phyloP scores from a whole-genome alignment of 2,797 vertebrate genomes.

The Odontamblyopus lacepedii region DNA sequence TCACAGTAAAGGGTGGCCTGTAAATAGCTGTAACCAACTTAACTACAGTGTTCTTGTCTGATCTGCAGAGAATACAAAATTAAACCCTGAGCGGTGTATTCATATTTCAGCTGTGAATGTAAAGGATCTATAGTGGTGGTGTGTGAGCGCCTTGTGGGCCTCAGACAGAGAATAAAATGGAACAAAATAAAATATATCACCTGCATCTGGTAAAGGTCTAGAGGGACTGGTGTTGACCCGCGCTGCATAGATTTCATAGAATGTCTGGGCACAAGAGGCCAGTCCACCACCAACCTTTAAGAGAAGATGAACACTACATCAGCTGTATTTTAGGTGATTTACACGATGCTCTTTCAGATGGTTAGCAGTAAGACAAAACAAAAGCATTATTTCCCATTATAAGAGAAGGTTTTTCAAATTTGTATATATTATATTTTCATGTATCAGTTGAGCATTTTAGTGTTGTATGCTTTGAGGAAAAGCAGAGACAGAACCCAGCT shows the following conservation, averaged over 20 bases:
- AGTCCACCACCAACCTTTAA: neutral
- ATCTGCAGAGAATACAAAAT: slow-evolving; percentile 12
- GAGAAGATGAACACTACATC: neutral
- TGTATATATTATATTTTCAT: neutral
- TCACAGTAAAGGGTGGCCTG: slow-evolving; percentile 6
- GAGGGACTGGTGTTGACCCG: slow-evolving; percentile 1
- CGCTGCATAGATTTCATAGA: neutral
- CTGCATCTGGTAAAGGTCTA: slow-evolving; percentile 8
- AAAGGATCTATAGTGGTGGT: slow-evolving; percentile 3
- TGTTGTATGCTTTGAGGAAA: too few relatives aligned
- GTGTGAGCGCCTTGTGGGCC: neutral
- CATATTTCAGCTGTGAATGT: slow-evolving; percentile 13
- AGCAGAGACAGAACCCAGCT: too few relatives aligned
- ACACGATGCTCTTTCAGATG: neutral
- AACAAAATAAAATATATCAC: slow-evolving; percentile 15
- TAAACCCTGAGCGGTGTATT: neutral
- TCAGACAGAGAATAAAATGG: slow-evolving; percentile 11
- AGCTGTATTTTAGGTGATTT: neutral
- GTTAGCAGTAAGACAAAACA: neutral
- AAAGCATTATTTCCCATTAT: neutral
- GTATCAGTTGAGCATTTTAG: neutral
- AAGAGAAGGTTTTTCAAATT: neutral
- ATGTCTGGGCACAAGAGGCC: neutral
- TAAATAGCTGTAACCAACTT: slow-evolving; percentile 16
- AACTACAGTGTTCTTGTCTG: slow-evolving; percentile 8